Evolutionary conservation across 2,113 vertebrate species (phyloP).

Genomic region (Lathamus discolor): DNA sequence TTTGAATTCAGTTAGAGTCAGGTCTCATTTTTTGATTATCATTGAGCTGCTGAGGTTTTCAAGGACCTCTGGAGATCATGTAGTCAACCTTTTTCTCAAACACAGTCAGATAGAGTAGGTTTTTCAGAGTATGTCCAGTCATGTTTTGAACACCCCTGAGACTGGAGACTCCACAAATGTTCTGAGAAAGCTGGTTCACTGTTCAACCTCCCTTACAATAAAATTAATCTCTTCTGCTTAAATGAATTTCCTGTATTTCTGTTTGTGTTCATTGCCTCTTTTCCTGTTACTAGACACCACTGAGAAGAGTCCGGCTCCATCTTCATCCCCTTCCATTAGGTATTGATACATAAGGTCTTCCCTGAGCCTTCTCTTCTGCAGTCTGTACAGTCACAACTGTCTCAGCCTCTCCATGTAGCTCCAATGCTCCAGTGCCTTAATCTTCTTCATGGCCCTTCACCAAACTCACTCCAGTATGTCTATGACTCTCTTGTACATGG

Average conservation of each 20-base stretch:
- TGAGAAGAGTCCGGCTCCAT: background rate
- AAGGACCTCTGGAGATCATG: background rate
- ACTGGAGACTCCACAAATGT: background rate
- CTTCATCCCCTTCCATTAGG: background rate
- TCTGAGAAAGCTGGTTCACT: background rate
- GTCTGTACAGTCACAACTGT: background rate
- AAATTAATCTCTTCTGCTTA: background rate
- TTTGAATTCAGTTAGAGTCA: background rate
- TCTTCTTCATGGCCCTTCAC: background rate
- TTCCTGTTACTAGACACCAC: background rate
- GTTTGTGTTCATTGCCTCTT: background rate
- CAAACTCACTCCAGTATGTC: background rate
- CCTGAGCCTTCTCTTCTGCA: background rate
- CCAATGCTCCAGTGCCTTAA: background rate
- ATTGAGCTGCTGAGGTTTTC: background rate
- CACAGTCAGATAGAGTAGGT: background rate
- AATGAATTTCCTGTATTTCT: background rate
- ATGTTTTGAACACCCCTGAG: background rate
- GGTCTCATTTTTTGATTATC: background rate
- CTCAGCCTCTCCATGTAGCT: background rate
- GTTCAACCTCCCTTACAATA: background rate
- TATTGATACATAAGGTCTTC: background rate
- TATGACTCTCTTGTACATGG: background rate
- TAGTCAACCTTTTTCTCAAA: background rate
- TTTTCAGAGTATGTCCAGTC: background rate